phyloP scores from a whole-genome alignment of 2,888 invertebrate species.

The Aphodius granarius region DNA sequence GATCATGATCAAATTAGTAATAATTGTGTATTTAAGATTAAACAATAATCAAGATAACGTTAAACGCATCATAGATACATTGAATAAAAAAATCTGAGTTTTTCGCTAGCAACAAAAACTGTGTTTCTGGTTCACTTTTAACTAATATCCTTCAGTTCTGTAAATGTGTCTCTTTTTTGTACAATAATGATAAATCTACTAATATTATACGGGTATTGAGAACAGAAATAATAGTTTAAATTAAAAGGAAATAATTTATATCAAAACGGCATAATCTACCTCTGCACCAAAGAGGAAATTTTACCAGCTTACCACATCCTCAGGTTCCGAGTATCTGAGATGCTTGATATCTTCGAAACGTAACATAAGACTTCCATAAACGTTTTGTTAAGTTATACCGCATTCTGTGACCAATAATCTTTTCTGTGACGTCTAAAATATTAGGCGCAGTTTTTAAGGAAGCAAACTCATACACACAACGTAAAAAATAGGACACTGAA shows the following conservation, averaged over 20 bases:
- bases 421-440: neutral
- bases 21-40: slow-evolving; percentile 48
- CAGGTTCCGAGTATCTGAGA: neutral
- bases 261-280: neutral
- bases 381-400: neutral
- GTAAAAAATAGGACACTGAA: neutral
- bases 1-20: slow-evolving; percentile 43
- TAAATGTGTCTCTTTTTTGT: neutral
- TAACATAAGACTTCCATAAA: neutral
- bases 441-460: neutral
- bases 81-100: slow-evolving; percentile 27
- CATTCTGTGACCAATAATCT: neutral
- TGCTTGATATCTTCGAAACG: neutral
- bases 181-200: too few species aligned
- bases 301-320: neutral
- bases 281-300: neutral
- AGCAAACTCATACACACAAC: neutral
- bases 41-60: slow-evolving; percentile 28
- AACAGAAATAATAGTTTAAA: neutral
- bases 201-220: too few species aligned
- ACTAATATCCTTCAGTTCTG: too few species aligned
- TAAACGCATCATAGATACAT: neutral
- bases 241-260: neutral
- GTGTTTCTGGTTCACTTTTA: slow-evolving; percentile 43
- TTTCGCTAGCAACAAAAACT: slow-evolving; percentile 45